Percentiles rank a stretch among this genome's conserved stretches.
phyloP scores from a whole-genome alignment of 92 coral and sea anemone genomes.

The Bergia puertoricense region DNA sequence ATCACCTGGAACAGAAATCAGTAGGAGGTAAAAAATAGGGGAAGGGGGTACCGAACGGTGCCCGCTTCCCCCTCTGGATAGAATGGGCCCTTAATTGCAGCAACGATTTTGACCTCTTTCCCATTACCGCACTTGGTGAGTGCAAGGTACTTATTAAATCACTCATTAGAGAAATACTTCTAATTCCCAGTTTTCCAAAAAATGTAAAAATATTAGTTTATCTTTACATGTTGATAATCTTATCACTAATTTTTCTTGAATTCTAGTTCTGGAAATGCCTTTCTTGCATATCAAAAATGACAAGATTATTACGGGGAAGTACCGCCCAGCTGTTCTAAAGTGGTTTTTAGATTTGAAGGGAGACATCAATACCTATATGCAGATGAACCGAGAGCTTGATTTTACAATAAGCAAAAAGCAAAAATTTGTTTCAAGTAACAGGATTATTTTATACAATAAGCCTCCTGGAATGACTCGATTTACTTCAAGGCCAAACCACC shows the following conservation, averaged over 20 bases:
- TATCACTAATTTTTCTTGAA: not conserved
- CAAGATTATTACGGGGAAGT: not conserved
- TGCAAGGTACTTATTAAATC: too few species aligned
- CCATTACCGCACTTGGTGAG: too few species aligned
- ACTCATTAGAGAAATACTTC: too few species aligned
- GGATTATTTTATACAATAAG: not conserved
- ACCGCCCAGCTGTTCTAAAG: not conserved
- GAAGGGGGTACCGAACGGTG: too few species aligned
- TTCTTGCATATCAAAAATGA: slow-evolving; percentile 2
- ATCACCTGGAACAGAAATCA: not conserved
- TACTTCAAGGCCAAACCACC: slow-evolving; percentile 19
- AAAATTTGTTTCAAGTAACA: not conserved
- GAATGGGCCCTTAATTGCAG: too few species aligned
- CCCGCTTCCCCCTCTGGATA: too few species aligned
- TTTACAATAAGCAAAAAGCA: slow-evolving; percentile 12
- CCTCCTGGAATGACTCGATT: slow-evolving; percentile 18
- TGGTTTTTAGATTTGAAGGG: slow-evolving; percentile 13
- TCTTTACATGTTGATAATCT: not conserved
- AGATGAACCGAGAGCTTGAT: slow-evolving; percentile 10
- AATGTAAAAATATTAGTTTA: too few species aligned
- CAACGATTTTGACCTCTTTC: too few species aligned
- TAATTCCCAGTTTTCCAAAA: too few species aligned
- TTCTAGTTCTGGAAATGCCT: slow-evolving; percentile 11
- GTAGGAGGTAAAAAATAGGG: too few species aligned
- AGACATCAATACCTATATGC: slow-evolving; percentile 4